Percentiles rank a stretch among this genome's conserved stretches.
Conservation (phyloP, 2,113 vertebrate species). For the Amphilophus citrinellus region DNA sequence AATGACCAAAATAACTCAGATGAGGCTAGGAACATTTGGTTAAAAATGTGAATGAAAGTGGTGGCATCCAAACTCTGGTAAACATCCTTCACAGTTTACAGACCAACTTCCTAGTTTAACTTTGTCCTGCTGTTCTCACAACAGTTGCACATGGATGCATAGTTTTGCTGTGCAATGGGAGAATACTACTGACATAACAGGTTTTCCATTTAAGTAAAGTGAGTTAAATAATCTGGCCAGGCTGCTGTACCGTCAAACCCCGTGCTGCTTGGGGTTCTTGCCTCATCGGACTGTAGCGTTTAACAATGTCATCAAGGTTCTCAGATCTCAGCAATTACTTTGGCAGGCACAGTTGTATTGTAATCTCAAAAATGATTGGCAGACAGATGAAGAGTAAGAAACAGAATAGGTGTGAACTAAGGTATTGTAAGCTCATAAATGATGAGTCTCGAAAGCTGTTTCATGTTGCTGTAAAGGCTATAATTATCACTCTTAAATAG, state of each 20-base stretch:
- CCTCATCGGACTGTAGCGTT: background rate
- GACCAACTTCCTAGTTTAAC: background rate
- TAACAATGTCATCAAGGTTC: background rate
- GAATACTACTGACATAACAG: background rate
- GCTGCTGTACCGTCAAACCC: background rate
- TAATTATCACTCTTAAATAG: background rate
- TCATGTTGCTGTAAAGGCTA: background rate
- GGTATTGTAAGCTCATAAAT: background rate
- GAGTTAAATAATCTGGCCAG: background rate
- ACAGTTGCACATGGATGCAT: background rate
- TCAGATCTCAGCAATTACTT: background rate
- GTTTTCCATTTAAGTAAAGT: constrained; percentile 3
- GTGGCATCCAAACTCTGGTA: background rate
- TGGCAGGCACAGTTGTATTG: background rate
- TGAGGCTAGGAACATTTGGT: background rate
- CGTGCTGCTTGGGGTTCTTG: background rate
- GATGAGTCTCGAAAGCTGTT: background rate
- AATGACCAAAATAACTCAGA: background rate
- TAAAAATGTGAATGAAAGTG: background rate
- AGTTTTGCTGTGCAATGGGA: constrained; percentile 1
- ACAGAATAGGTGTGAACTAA: background rate
- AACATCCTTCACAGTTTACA: background rate
- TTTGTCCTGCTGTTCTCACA: background rate
- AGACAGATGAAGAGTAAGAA: background rate
- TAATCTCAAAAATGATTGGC: background rate